Evolutionary conservation across 2,113 vertebrate genomes (phyloP).

Genomic region (Macaca mulatta): DNA sequence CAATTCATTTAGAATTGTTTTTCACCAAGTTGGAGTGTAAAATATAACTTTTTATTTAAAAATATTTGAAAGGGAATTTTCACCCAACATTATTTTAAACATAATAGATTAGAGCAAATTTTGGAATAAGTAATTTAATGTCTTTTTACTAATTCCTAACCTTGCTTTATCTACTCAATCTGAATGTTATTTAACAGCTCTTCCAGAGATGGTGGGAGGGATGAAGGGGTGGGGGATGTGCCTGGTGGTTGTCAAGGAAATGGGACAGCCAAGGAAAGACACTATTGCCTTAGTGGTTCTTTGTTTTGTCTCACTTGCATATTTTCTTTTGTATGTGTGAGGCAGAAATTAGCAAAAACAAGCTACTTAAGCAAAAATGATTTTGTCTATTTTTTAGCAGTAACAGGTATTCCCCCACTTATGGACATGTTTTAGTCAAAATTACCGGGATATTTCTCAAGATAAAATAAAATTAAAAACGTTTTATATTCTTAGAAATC

Average conservation of each 20-base stretch:
- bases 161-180: neutral
- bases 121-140: neutral
- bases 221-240: accelerated
- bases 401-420: neutral
- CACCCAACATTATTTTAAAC: neutral
- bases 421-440: neutral
- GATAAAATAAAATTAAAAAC: neutral
- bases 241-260: neutral
- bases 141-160: neutral
- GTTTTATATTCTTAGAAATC: neutral
- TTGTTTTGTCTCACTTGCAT: neutral
- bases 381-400: neutral
- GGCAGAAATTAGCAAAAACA: neutral
- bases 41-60: neutral
- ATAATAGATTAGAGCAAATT: neutral
- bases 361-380: neutral
- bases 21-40: neutral
- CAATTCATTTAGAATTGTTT: neutral
- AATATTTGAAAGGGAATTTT: neutral
- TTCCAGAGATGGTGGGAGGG: neutral
- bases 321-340: neutral
- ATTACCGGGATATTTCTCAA: neutral
- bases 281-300: neutral
- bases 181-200: neutral
- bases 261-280: neutral